Percentiles rank a stretch among this genome's conserved stretches.
phyloP scores from a whole-genome alignment of 2,113 vertebrate genomes.

The Morone chrysops region DNA sequence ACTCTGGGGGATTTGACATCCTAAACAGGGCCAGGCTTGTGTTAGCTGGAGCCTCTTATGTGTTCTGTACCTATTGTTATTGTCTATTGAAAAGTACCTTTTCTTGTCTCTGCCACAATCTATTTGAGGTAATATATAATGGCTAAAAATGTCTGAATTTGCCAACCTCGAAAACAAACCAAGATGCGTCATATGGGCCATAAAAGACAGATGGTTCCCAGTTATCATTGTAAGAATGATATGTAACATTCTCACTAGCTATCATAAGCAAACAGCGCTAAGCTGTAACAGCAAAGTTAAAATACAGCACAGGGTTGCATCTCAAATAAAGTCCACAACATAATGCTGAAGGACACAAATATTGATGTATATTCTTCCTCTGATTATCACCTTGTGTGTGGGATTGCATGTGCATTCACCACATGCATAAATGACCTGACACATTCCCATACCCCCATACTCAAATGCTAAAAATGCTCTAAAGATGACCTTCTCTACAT shows the following conservation, averaged over 20 bases:
- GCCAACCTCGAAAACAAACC: slow-evolving; percentile 13
- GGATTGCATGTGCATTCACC: background rate
- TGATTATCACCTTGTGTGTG: slow-evolving; percentile 8
- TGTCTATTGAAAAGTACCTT: slow-evolving; percentile 1
- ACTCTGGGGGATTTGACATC: slow-evolving; percentile 41
- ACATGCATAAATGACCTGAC: slow-evolving; percentile 7
- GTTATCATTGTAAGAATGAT: slow-evolving; percentile 13
- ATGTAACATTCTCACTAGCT: background rate
- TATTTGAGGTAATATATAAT: background rate
- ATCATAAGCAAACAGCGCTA: background rate
- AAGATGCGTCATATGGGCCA: slow-evolving; percentile 1
- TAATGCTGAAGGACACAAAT: slow-evolving; percentile 3
- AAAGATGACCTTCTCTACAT: slow-evolving; percentile 66
- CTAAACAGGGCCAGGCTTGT: slow-evolving; percentile 35
- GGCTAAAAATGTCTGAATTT: slow-evolving; percentile 9
- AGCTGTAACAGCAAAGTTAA: background rate
- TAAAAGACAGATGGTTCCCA: slow-evolving; percentile 8
- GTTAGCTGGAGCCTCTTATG: slow-evolving; percentile 40
- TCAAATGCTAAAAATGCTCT: slow-evolving; percentile 38
- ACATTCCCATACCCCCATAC: background rate
- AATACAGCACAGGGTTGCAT: background rate
- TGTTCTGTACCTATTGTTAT: slow-evolving; percentile 6
- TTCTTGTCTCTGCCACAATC: background rate
- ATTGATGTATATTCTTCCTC: background rate
- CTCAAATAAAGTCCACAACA: background rate